These are phyloP conservation scores for Dascyllus trimaculatus DNA, from an alignment of 2,113 vertebrate genomes.

Conservation along the genomic window DNA sequence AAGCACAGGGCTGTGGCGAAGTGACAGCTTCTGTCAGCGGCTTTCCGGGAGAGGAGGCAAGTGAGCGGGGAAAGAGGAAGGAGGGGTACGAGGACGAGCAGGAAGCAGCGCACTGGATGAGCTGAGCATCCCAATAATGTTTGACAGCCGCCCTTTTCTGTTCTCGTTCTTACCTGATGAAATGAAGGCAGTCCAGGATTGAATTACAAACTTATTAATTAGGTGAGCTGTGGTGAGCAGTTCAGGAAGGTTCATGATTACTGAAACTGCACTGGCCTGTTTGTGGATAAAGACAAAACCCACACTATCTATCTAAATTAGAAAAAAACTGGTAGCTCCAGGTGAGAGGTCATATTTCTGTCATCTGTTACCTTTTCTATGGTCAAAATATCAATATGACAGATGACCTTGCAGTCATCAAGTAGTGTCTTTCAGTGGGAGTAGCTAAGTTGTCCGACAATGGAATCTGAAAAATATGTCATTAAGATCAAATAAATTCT, in stretches of 20 bases:
- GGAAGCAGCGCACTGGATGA: conserved; percentile 34
- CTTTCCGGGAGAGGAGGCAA: conserved; percentile 48
- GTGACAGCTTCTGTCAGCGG: conserved; percentile 68
- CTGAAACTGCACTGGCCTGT: not conserved
- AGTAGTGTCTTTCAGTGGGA: not conserved
- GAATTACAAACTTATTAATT: conserved; percentile 7
- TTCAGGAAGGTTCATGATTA: conserved; percentile 4
- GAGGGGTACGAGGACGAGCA: conserved; percentile 31
- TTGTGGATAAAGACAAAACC: not conserved
- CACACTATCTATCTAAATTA: not conserved
- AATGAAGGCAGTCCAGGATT: conserved; percentile 2
- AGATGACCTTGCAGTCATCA: conserved; percentile 9
- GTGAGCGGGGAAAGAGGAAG: conserved; percentile 38
- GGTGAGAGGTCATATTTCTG: not conserved
- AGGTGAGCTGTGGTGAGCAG: not conserved
- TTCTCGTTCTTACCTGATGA: conserved; percentile 18
- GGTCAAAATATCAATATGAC: conserved; percentile 7
- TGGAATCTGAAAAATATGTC: too few relatives aligned
- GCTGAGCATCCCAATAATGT: conserved; percentile 30
- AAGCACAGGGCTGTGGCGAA: conserved; percentile 39
- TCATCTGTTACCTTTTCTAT: not conserved
- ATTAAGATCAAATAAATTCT: too few relatives aligned
- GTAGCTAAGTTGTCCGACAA: too few relatives aligned
- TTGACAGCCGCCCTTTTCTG: conserved; percentile 41
- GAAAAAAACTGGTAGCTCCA: not conserved